These are phyloP conservation scores for Pseudopodoces humilis DNA, from an alignment of 2,113 vertebrate genomes.

Conservation along the genomic window DNA sequence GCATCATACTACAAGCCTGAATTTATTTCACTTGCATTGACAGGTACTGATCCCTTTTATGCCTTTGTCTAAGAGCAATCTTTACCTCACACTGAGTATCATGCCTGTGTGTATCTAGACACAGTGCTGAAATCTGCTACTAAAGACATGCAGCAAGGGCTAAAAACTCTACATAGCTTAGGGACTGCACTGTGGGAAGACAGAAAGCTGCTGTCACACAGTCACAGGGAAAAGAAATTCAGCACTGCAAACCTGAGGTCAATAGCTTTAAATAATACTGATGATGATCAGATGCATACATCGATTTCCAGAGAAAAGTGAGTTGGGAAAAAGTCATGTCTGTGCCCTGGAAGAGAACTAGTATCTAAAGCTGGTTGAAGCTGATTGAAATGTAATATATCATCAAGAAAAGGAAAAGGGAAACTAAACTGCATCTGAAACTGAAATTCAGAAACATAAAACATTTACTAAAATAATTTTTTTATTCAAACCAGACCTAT, in stretches of 20 bases:
- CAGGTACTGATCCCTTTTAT: background rate
- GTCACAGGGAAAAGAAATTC: background rate
- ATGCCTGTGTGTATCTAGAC: accelerated
- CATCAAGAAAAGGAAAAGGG: background rate
- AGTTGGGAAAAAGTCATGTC: background rate
- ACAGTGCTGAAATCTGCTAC: background rate
- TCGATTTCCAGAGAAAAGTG: background rate
- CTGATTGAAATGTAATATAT: background rate
- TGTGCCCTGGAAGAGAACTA: background rate
- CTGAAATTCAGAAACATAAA: background rate
- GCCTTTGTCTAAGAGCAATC: background rate
- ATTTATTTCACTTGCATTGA: background rate
- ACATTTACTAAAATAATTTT: background rate
- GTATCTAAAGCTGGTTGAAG: background rate
- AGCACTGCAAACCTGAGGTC: background rate
- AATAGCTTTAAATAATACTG: background rate
- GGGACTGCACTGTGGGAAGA: background rate
- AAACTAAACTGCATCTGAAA: background rate
- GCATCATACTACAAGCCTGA: background rate
- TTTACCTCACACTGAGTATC: background rate
- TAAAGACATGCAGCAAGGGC: background rate
- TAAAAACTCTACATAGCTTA: background rate
- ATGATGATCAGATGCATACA: background rate
- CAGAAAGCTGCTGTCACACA: background rate
- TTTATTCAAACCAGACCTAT: background rate